Conservation (phyloP, 1,140 invertebrate species). For the Orchestia grillus region DNA sequence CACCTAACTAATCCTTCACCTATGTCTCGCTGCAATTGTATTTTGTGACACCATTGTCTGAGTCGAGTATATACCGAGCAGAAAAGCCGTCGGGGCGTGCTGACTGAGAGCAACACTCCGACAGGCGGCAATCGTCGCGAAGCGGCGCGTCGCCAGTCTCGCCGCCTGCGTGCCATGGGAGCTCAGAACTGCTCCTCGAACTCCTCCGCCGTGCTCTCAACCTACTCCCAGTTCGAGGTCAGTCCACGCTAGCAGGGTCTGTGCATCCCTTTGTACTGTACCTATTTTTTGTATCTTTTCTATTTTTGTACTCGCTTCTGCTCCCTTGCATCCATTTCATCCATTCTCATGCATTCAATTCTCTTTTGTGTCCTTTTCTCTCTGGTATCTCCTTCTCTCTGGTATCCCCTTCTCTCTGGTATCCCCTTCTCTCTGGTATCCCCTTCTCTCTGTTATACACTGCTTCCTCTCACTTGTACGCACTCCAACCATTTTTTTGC, state of each 20-base stretch:
- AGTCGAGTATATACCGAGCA: not conserved
- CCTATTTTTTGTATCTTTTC: too few relatives aligned
- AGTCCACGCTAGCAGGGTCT: not conserved
- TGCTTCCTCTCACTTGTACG: too few relatives aligned
- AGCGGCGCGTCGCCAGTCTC: not conserved
- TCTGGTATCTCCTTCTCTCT: too few relatives aligned
- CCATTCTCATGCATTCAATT: not conserved
- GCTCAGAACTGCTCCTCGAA: not conserved
- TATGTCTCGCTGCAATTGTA: too few relatives aligned
- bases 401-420: too few relatives aligned
- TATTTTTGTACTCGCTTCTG: too few relatives aligned
- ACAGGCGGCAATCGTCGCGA: not conserved
- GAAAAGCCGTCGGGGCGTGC: not conserved
- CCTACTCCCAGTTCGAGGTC: slow-evolving; percentile 46
- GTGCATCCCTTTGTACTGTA: not conserved
- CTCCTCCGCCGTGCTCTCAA: slow-evolving; percentile 8
- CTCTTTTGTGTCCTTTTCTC: too few relatives aligned
- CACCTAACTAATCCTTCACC: too few relatives aligned
- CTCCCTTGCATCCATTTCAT: too few relatives aligned
- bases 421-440: too few relatives aligned
- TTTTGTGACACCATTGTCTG: not conserved
- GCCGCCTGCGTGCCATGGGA: slow-evolving; percentile 24
- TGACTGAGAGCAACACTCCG: slow-evolving; percentile 25
- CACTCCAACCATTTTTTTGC: too few relatives aligned
- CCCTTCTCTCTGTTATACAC: too few relatives aligned